phyloP scores from a whole-genome alignment of 2,888 invertebrate species.

The Cosmopolites sordidus region DNA sequence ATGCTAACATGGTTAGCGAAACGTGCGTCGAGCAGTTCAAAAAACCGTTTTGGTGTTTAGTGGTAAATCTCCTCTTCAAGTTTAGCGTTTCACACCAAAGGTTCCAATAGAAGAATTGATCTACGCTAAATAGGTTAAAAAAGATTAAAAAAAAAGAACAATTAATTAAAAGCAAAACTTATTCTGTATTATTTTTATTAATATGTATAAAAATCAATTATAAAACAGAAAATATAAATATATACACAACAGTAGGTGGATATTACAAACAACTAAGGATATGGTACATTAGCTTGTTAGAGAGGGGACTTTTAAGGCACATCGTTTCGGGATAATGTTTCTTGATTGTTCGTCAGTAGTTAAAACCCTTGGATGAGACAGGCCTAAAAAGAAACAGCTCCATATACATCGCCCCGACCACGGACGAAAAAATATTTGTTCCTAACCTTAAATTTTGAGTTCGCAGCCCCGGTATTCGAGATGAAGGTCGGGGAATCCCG shows the following conservation, averaged over 20 bases:
- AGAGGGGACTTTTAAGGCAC: background rate
- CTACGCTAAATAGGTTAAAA: too few species aligned
- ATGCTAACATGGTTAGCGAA: too few species aligned
- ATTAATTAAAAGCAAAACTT: too few species aligned
- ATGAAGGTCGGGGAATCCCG: constrained; percentile 43
- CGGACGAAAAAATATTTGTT: too few species aligned
- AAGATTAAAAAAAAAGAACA: too few species aligned
- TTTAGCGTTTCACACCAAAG: too few species aligned
- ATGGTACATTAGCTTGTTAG: background rate
- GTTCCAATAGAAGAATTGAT: too few species aligned
- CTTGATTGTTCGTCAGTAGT: constrained; percentile 20
- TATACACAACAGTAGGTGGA: background rate
- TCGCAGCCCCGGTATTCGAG: constrained; percentile 44
- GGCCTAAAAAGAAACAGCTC: constrained; percentile 17
- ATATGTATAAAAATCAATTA: background rate
- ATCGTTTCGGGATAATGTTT: background rate
- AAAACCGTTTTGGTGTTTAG: too few species aligned
- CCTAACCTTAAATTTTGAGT: constrained; percentile 31
- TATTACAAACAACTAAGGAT: background rate
- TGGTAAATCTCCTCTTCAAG: too few species aligned
- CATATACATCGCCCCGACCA: too few species aligned
- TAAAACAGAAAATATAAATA: constrained; percentile 2
- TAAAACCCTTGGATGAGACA: constrained; percentile 11
- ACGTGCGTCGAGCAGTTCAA: too few species aligned
- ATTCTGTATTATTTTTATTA: too few species aligned